phyloP scores from a whole-genome alignment of 2,797 vertebrate genomes.

The Helostoma temminkii region DNA sequence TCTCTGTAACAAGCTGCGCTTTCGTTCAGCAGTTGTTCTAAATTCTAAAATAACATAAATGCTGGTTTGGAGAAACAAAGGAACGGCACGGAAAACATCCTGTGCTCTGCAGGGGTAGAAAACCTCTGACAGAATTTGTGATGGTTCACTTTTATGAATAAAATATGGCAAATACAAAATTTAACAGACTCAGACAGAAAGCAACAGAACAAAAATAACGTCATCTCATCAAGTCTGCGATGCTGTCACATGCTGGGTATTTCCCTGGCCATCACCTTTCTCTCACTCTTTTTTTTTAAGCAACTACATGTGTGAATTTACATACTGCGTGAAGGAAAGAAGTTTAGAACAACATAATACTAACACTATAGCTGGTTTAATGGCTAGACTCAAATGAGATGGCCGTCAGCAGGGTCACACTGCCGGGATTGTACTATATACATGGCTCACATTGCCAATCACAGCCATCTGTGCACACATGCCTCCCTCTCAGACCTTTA shows the following conservation, averaged over 20 bases:
- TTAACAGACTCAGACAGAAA: conserved; percentile 64
- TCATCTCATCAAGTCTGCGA: conserved; percentile 56
- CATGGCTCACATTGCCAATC: conserved; percentile 55
- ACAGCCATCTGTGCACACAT: conserved; percentile 65
- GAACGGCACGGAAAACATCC: conserved; percentile 37
- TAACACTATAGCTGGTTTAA: conserved; percentile 53
- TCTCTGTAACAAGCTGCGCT: conserved; percentile 47
- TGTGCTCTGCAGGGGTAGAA: conserved; percentile 41
- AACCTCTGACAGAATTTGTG: conserved; percentile 74
- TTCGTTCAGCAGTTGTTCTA: conserved; percentile 51
- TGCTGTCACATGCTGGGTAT: conserved; percentile 77
- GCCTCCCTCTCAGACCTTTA: conserved; percentile 49
- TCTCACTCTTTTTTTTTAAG: conserved; percentile 72
- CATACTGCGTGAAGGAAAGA: conserved; percentile 14
- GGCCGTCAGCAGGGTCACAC: conserved; percentile 51
- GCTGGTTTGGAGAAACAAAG: conserved; percentile 30
- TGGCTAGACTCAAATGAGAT: conserved; percentile 29
- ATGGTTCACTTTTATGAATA: conserved; percentile 73
- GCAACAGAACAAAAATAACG: conserved; percentile 66
- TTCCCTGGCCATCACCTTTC: conserved; percentile 72
- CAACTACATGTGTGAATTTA: conserved; percentile 61
- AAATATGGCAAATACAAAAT: conserved; percentile 74
- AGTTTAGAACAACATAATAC: conserved; percentile 24
- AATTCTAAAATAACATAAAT: conserved; percentile 69
- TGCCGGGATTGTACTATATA: conserved; percentile 62